Percentiles rank a stretch among this genome's conserved stretches.
phyloP scores from a whole-genome alignment of 2,113 vertebrate genomes.

The Myotis brandtii region DNA sequence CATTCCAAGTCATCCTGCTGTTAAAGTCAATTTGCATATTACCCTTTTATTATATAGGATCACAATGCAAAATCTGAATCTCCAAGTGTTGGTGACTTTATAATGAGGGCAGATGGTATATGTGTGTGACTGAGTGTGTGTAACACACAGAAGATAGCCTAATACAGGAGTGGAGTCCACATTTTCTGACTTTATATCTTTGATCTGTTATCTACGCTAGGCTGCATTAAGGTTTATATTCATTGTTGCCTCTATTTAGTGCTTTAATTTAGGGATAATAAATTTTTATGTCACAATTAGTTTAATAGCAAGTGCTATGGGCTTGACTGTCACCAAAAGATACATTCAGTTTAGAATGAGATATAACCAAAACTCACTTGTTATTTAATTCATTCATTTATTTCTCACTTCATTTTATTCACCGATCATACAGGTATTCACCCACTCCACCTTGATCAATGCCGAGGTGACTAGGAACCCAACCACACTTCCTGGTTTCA shows the following conservation, averaged over 20 bases:
- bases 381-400: not conserved
- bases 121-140: too few relatives aligned
- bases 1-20: too few relatives aligned
- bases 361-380: not conserved
- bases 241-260: not conserved
- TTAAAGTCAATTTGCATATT: too few relatives aligned
- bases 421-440: not conserved
- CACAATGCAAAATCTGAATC: not conserved
- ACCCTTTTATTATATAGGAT: too few relatives aligned
- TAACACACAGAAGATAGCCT: not conserved
- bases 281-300: not conserved
- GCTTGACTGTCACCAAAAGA: not conserved
- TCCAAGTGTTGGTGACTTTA: not conserved
- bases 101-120: not conserved
- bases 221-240: not conserved
- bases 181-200: not conserved
- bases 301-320: not conserved
- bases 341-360: not conserved
- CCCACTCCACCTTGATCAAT: not conserved
- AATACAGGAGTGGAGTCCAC: not conserved
- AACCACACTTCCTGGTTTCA: not conserved
- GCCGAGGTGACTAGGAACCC: not conserved
- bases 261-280: constrained; percentile 17
- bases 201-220: not conserved
- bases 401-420: not conserved